Percentiles rank a stretch among this genome's conserved stretches.
These are phyloP conservation scores for Conops quadrifasciatus DNA, from an alignment of 2,888 invertebrate genomes.

Conservation along the genomic window DNA sequence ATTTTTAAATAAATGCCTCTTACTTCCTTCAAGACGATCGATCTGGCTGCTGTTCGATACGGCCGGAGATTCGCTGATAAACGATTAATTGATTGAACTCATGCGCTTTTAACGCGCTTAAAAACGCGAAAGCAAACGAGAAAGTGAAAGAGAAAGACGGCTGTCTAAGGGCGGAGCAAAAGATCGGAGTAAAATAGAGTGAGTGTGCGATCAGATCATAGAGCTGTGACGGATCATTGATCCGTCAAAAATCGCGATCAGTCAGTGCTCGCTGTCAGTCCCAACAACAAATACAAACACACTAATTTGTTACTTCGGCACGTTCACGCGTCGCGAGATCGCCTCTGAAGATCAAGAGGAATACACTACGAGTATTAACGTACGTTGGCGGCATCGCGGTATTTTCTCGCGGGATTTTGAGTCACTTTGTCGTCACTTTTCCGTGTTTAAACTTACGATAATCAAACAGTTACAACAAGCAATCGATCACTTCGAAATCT, in stretches of 20 bases:
- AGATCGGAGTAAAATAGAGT: conserved; percentile 9
- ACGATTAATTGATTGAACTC: conserved; percentile 38
- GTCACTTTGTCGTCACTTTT: too few relatives aligned
- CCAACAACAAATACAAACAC: background rate
- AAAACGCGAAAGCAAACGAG: background rate
- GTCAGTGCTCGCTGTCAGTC: background rate
- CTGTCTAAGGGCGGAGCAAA: background rate
- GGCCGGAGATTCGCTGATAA: conserved; percentile 20
- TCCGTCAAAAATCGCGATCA: background rate
- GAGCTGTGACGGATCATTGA: conserved; percentile 22
- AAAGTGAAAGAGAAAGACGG: background rate
- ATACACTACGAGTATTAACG: too few relatives aligned
- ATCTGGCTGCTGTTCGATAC: background rate
- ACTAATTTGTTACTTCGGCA: background rate
- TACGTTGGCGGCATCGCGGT: too few relatives aligned
- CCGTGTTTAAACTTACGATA: too few relatives aligned
- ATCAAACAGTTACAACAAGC: too few relatives aligned
- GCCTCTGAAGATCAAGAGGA: background rate
- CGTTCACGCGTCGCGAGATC: background rate
- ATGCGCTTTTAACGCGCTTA: background rate
- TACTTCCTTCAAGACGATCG: background rate
- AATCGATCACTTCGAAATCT: too few relatives aligned
- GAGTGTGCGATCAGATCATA: background rate
- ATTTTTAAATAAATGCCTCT: conserved; percentile 18
- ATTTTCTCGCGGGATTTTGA: too few relatives aligned